phyloP scores from a whole-genome alignment of 37 sponge, comb jelly and placozoan genomes.

The Hexactinellida sp. region DNA sequence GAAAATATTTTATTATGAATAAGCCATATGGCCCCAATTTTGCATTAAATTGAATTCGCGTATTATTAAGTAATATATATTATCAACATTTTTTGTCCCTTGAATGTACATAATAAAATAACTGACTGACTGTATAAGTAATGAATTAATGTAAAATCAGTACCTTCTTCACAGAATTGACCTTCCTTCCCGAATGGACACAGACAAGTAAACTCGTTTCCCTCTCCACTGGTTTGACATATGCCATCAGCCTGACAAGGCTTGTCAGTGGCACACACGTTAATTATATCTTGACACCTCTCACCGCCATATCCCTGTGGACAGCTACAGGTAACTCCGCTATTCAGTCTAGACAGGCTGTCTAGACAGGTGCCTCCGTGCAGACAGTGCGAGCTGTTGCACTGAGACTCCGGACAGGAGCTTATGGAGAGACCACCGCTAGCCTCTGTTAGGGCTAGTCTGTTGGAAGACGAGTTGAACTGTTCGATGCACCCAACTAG shows the following conservation, averaged over 20 bases:
- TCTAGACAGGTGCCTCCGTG: neutral
- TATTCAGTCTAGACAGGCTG: neutral
- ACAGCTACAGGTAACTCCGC: neutral
- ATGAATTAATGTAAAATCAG: neutral
- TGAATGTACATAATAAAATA: no score
- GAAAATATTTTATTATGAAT: no score
- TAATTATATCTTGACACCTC: neutral
- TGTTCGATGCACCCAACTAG: neutral
- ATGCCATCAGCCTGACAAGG: slow-evolving; percentile 45
- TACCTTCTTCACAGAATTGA: slow-evolving; percentile 44
- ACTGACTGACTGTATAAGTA: no score
- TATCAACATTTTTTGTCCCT: no score
- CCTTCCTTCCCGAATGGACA: slow-evolving; percentile 43
- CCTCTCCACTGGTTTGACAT: slow-evolving; percentile 21
- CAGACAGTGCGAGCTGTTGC: neutral
- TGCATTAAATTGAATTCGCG: no score
- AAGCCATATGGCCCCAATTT: no score
- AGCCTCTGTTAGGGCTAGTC: neutral
- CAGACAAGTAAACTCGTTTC: slow-evolving; percentile 26
- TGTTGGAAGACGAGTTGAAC: neutral
- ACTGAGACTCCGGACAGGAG: neutral
- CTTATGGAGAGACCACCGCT: neutral
- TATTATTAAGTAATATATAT: no score
- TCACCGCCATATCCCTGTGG: slow-evolving; percentile 3
- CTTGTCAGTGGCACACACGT: slow-evolving; percentile 24